Conservation (phyloP, 2,888 invertebrate species). For the Cheilosia soror region DNA sequence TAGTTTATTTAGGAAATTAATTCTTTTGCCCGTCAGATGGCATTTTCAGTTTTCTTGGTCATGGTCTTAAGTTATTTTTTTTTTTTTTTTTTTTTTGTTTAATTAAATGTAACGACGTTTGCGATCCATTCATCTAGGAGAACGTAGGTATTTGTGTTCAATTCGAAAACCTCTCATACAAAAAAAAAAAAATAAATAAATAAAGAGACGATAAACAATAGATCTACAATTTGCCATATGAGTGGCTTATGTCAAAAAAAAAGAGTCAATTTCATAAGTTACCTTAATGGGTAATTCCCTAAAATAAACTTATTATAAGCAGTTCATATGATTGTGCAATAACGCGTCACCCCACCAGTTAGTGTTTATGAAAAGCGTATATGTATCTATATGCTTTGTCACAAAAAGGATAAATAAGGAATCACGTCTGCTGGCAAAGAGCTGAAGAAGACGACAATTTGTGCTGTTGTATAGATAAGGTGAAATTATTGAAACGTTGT, state of each 20-base stretch:
- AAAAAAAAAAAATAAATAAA: no score
- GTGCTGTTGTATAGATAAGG: conserved; percentile 44
- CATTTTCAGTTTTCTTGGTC: no score
- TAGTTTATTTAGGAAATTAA: no score
- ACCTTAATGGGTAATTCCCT: conserved; percentile 15
- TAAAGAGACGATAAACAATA: conserved; percentile 8
- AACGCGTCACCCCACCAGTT: background rate
- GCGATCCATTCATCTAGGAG: no score
- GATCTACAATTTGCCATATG: conserved; percentile 28
- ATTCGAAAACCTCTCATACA: background rate
- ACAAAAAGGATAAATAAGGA: conserved; percentile 31
- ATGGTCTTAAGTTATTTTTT: no score
- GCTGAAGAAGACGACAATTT: background rate
- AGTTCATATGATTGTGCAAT: conserved; percentile 9
- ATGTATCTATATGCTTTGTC: background rate
- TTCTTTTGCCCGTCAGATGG: no score
- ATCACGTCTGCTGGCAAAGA: conserved; percentile 9
- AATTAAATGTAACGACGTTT: no score
- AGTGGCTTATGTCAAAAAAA: conserved; percentile 7
- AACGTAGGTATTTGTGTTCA: no score
- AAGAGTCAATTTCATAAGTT: conserved; percentile 22
- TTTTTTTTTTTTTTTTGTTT: no score
- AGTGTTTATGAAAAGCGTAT: background rate
- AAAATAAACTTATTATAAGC: conserved; percentile 9
- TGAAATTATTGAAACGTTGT: conserved; percentile 22